These are phyloP conservation scores for Pegea sp. DNA, from an alignment of 23 tunicate genomes.

Conservation along the genomic window DNA sequence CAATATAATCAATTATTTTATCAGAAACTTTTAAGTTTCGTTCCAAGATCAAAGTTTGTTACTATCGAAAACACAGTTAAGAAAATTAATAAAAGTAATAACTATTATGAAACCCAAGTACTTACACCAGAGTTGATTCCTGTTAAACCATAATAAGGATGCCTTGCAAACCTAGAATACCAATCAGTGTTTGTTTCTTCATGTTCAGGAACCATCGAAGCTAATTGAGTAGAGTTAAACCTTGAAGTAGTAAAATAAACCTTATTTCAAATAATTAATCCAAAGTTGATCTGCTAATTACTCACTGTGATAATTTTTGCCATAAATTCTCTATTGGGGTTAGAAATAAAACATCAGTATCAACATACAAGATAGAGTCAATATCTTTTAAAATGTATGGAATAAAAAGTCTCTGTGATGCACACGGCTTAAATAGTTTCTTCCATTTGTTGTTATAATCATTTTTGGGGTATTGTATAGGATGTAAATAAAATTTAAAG, in stretches of 20 bases:
- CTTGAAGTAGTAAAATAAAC: conserved; percentile 11
- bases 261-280: too few species aligned
- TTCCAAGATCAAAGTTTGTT: background rate
- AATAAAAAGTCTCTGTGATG: conserved; percentile 63
- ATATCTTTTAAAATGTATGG: conserved; percentile 34
- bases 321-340: conserved; percentile 45
- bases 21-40: background rate
- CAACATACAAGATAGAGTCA: conserved; percentile 59
- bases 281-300: too few species aligned
- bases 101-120: too few species aligned
- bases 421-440: conserved; percentile 67
- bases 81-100: background rate
- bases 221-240: conserved; percentile 45
- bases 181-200: conserved; percentile 36
- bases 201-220: conserved; percentile 47
- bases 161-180: conserved; percentile 62
- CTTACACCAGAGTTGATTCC: conserved; percentile 76
- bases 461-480: conserved; percentile 51
- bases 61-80: background rate
- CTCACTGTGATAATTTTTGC: conserved; percentile 30
- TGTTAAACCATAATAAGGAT: conserved; percentile 58
- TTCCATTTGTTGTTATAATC: conserved; percentile 50
- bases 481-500: conserved; percentile 15
- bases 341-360: conserved; percentile 63
- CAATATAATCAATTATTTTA: background rate